Conservation (phyloP, 64 coral and sea anemone genomes). For the Stichodactyla mertensii region DNA sequence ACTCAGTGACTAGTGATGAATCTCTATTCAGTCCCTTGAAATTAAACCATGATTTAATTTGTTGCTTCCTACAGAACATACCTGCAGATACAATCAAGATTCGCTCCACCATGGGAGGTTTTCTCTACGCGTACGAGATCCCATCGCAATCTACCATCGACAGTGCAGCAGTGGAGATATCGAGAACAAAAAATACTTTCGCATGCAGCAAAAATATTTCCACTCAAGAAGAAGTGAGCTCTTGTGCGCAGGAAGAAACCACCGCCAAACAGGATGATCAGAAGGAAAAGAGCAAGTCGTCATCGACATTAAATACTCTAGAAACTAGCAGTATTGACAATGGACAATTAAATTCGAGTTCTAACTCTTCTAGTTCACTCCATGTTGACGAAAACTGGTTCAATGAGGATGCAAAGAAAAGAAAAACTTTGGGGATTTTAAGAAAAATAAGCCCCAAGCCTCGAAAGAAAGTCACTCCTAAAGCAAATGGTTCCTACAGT, state of each 20-base stretch:
- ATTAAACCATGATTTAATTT: neutral
- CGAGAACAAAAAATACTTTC: neutral
- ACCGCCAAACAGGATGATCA: neutral
- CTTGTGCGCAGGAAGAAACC: neutral
- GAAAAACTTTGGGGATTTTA: constrained; percentile 31
- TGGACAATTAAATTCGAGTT: neutral
- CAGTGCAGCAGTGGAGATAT: neutral
- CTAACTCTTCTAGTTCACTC: constrained; percentile 28
- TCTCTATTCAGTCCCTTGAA: too few species aligned
- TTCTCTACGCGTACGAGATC: constrained; percentile 95
- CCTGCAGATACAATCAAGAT: constrained; percentile 91
- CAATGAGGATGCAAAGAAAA: constrained; percentile 58
- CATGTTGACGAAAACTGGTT: constrained; percentile 89
- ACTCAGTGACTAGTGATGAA: too few species aligned
- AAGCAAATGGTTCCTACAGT: constrained; percentile 47
- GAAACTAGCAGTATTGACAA: neutral
- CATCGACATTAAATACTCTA: neutral
- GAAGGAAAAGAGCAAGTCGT: neutral
- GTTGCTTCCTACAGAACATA: constrained; percentile 45
- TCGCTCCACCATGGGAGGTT: constrained; percentile 76
- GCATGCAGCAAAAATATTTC: neutral
- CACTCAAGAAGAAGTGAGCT: neutral
- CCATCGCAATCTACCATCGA: constrained; percentile 27
- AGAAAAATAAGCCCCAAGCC: constrained; percentile 68
- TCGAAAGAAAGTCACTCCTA: constrained; percentile 47